A percentile compares a stretch with the other conserved stretches of the same genome.
Conservation (phyloP, 1,140 invertebrate genomes). For the Coenobita brevimanus region DNA sequence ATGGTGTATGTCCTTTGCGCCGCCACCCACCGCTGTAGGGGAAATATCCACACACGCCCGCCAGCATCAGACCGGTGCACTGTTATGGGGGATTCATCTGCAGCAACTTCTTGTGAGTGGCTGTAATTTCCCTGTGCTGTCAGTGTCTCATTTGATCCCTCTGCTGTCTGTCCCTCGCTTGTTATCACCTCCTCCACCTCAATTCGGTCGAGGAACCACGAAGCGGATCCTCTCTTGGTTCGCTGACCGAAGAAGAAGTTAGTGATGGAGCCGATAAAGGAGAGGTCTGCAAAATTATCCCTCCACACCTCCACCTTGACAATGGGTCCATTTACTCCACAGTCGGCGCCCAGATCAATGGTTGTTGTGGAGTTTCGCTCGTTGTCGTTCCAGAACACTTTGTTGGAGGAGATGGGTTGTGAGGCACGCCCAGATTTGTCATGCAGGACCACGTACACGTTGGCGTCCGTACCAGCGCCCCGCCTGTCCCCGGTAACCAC, state of each 20-base stretch:
- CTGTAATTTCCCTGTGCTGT: not conserved
- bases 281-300: conserved; percentile 59
- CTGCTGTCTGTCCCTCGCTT: conserved; percentile 36
- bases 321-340: conserved; percentile 49
- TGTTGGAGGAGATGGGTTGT: conserved; percentile 70
- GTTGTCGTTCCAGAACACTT: conserved; percentile 72
- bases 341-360: conserved; percentile 30
- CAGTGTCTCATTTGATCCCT: not conserved
- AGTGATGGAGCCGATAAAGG: not conserved
- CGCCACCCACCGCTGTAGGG: conserved; percentile 75
- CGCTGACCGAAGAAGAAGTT: conserved; percentile 44
- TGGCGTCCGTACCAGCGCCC: conserved; percentile 73
- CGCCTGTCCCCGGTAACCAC: conserved; percentile 72
- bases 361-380: conserved; percentile 72
- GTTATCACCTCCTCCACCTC: conserved; percentile 64
- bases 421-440: conserved; percentile 70
- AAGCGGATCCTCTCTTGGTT: conserved; percentile 53
- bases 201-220: conserved; percentile 70
- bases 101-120: not conserved
- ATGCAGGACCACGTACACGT: conserved; percentile 71
- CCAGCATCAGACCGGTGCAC: conserved; percentile 13
- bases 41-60: conserved; percentile 72
- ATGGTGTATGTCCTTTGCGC: conserved; percentile 73
- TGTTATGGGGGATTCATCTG: not conserved
- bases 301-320: conserved; percentile 69